phyloP scores from a whole-genome alignment of 1,140 invertebrate species.

The Archivesica marissinica region DNA sequence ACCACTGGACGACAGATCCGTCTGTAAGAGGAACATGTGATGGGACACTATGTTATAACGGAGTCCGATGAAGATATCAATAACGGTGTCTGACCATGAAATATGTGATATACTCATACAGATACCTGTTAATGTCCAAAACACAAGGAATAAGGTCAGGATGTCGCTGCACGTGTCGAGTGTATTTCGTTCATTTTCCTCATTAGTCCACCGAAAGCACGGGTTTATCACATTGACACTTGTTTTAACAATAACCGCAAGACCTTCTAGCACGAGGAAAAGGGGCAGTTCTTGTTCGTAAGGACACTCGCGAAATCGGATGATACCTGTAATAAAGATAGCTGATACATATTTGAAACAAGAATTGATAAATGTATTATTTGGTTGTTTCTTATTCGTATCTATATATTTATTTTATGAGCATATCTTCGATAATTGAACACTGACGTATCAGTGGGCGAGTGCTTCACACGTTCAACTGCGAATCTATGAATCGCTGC shows the following conservation, averaged over 20 bases:
- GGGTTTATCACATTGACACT: constrained; percentile 18
- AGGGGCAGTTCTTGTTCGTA: constrained; percentile 56
- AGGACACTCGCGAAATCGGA: constrained; percentile 42
- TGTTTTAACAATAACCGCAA: constrained; percentile 28
- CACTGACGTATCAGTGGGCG: no score
- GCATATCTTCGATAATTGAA: no score
- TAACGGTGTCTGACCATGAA: no score
- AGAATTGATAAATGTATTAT: background rate
- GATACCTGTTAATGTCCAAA: constrained; percentile 63
- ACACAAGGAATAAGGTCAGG: constrained; percentile 36
- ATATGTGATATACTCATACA: no score
- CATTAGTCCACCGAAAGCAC: background rate
- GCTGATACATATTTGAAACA: background rate
- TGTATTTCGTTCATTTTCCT: constrained; percentile 32
- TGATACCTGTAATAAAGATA: constrained; percentile 46
- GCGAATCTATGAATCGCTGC: no score
- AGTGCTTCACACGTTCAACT: no score
- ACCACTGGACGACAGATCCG: no score
- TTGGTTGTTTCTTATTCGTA: background rate
- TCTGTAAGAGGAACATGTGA: no score
- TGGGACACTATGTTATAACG: no score
- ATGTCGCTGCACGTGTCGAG: constrained; percentile 48
- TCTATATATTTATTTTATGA: no score
- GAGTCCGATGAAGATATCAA: no score
- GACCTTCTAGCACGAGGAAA: constrained; percentile 54